Evolutionary conservation across 2,888 invertebrate genomes (phyloP).

Genomic region (Tachina fera): DNA sequence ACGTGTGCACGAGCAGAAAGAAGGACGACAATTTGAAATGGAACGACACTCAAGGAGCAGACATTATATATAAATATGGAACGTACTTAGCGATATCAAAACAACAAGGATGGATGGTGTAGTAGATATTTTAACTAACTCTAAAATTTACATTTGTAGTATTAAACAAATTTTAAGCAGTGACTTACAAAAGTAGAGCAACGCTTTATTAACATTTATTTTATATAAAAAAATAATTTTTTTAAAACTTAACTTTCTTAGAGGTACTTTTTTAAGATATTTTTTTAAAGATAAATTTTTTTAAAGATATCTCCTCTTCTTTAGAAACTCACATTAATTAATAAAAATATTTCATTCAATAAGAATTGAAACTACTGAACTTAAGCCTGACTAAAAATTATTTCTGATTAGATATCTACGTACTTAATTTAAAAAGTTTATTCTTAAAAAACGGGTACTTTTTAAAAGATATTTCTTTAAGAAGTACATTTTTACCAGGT

Average conservation of each 20-base stretch:
- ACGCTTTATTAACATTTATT: neutral
- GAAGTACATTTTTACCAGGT: too few species aligned
- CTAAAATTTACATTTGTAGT: slow-evolving; percentile 53
- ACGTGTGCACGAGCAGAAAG: slow-evolving; percentile 16
- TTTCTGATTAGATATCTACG: too few species aligned
- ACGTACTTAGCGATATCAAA: too few species aligned
- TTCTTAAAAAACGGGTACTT: neutral
- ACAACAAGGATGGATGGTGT: neutral
- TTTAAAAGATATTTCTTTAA: too few species aligned
- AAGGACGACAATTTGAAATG: slow-evolving; percentile 38
- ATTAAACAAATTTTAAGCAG: slow-evolving; percentile 16
- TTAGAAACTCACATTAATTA: too few species aligned
- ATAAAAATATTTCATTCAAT: too few species aligned
- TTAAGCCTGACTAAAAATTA: too few species aligned
- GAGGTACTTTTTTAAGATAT: neutral
- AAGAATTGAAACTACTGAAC: too few species aligned
- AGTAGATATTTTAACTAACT: slow-evolving; percentile 42
- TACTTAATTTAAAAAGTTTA: neutral
- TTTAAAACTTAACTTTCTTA: too few species aligned
- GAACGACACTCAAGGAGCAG: slow-evolving; percentile 37
- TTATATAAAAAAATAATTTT: neutral
- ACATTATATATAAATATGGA: neutral
- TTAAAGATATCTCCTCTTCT: too few species aligned
- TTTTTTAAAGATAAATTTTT: neutral
- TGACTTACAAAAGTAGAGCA: neutral